Evolutionary conservation across 1,140 invertebrate species (phyloP).

Genomic region (Archivesica marissinica): DNA sequence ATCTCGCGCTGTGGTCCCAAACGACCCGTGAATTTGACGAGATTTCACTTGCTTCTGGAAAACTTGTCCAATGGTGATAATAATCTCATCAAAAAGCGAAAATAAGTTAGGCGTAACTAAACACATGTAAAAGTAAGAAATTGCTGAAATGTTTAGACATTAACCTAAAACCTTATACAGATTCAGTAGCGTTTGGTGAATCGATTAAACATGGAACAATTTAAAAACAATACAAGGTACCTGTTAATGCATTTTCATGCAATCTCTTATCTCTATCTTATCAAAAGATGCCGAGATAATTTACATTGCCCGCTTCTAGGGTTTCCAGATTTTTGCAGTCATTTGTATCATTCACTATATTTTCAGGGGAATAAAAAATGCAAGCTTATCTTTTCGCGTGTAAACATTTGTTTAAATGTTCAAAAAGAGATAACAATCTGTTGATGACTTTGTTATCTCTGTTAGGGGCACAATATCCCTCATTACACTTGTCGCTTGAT

Average conservation of each 20-base stretch:
- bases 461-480: constrained; percentile 1
- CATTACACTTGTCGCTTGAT: constrained; percentile 43
- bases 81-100: constrained; percentile 26
- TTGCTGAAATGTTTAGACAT: constrained; percentile 1
- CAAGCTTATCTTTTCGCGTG: constrained; percentile 49
- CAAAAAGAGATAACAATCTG: constrained; percentile 48
- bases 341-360: constrained; percentile 34
- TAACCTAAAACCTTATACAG: not conserved
- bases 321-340: not conserved
- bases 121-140: constrained; percentile 36
- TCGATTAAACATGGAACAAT: constrained; percentile 23
- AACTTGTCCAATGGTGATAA: constrained; percentile 26
- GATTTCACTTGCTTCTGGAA: constrained; percentile 45
- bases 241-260: constrained; percentile 33
- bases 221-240: constrained; percentile 57
- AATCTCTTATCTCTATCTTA: constrained; percentile 43
- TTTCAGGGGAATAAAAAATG: constrained; percentile 14
- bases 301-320: not conserved
- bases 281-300: constrained; percentile 34
- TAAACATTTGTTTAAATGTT: constrained; percentile 59
- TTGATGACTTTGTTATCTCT: constrained; percentile 15
- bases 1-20: constrained; percentile 49
- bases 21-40: constrained; percentile 58
- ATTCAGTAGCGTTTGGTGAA: not conserved
- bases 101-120: constrained; percentile 44